phyloP scores from a whole-genome alignment of 2,113 vertebrate species.

The Hemiscyllium ocellatum region DNA sequence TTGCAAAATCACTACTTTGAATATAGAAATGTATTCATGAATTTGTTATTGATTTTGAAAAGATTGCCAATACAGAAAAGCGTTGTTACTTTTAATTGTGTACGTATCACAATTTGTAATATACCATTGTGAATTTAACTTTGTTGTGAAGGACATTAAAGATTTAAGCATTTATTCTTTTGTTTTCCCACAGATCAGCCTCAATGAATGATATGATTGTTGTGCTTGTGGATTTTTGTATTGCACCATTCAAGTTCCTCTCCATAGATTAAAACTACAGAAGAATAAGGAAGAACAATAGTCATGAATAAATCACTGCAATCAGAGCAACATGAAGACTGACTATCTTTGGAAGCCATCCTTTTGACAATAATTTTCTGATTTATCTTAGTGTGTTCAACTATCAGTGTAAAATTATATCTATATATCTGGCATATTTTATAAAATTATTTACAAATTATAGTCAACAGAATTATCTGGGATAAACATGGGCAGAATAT shows the following conservation, averaged over 20 bases:
- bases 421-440: slow-evolving; percentile 24
- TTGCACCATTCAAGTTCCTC: background rate
- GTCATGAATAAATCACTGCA: background rate
- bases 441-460: slow-evolving; percentile 23
- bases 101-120: background rate
- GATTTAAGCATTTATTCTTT: background rate
- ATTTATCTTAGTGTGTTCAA: background rate
- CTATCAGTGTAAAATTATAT: background rate
- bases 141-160: background rate
- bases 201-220: background rate
- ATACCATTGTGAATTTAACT: background rate
- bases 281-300: background rate
- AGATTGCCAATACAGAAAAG: background rate
- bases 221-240: background rate
- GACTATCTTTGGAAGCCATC: background rate
- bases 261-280: background rate
- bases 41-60: background rate
- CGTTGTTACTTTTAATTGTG: background rate
- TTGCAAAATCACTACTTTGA: background rate
- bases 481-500: background rate
- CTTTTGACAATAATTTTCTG: background rate
- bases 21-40: background rate
- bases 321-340: background rate
- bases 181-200: background rate
- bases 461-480: background rate